Evolutionary conservation across 2,888 invertebrate species (phyloP), one percentile per base, ranked within the genome.

Genomic region (Lottia scabra): DNA sequence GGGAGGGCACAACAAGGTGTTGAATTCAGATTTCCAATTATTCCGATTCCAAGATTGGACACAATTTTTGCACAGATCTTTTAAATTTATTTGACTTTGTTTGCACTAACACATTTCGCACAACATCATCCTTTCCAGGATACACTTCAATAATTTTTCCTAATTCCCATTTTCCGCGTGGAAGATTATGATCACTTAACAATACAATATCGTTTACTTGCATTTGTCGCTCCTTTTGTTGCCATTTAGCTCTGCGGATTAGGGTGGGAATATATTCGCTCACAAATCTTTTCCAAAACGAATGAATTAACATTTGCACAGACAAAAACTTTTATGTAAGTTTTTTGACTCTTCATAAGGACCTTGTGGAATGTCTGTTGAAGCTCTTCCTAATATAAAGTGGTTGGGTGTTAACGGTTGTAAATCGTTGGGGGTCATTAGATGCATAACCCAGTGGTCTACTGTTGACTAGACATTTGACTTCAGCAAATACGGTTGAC

Each of bases 381-480:
- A 38, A 19, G 70, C 68, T 45, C 67, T 67, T n/a, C 74, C 74
- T 4, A 71, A 43, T 26, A 74, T 1, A 48, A 73, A 73, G 56
- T 74, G 74, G 38, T 74, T 74, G 8, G 68, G 72, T 15, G 74
- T 74, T 6, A 72, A 16, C 5, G 71, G 67, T 38, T 68, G 64
- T 15, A 30, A 23, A 46, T 68, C 73, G 65, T 66, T 64, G 16
- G 73, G n/a, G 70, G 44, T 73, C 66, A 27, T 73, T 69, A 6
- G 73, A 30, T 16, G 45, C n/a, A 26, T 67, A 73, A 23, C 68
- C 65, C 15, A 73, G 10, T 12, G 74, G 74, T 16, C 74, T n/a
- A 2, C 72, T 73, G 23, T 74, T 74, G 43, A 74, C n/a, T 16
- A 74, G 19, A 67, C 45, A 10, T 56, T 65, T 48, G 19, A 63